A percentile compares a stretch with the other conserved stretches of the same genome.
These are phyloP conservation scores for Thyatira batis DNA, from an alignment of 2,888 invertebrate species.

Conservation along the genomic window DNA sequence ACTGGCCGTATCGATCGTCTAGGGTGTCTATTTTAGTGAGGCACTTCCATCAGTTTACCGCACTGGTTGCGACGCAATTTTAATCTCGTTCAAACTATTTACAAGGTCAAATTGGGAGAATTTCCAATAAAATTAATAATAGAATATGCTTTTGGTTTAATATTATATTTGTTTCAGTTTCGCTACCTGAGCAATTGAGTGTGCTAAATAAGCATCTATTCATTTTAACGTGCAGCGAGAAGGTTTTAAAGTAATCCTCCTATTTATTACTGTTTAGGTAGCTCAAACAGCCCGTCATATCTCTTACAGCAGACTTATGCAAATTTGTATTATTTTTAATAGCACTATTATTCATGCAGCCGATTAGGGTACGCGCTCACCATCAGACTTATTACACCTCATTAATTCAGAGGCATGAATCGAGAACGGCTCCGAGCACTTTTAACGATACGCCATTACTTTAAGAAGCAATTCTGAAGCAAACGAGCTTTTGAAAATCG, in stretches of 20 bases:
- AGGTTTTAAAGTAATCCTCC: background rate
- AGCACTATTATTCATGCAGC: slow-evolving; percentile 38
- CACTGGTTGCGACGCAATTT: slow-evolving; percentile 5
- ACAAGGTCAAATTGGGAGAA: slow-evolving; percentile 13
- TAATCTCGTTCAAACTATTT: slow-evolving; percentile 5
- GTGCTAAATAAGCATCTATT: too few relatives aligned
- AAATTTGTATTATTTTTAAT: slow-evolving; percentile 1
- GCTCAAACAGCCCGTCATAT: background rate
- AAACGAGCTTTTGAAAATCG: slow-evolving; percentile 48
- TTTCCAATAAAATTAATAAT: background rate
- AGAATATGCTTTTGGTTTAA: background rate
- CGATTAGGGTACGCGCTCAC: slow-evolving; percentile 35
- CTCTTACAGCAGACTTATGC: background rate
- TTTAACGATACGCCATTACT: slow-evolving; percentile 58
- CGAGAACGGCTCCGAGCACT: slow-evolving; percentile 42
- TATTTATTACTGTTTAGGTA: background rate
- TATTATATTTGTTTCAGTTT: too few relatives aligned
- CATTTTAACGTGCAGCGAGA: background rate
- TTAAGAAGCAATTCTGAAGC: slow-evolving; percentile 49
- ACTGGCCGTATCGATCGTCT: slow-evolving; percentile 45
- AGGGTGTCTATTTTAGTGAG: slow-evolving; percentile 23
- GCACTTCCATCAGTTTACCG: slow-evolving; percentile 30
- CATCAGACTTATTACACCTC: slow-evolving; percentile 57
- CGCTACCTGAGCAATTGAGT: too few relatives aligned
- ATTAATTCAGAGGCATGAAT: slow-evolving; percentile 60